Percentiles rank a stretch among this genome's conserved stretches.
Evolutionary conservation across 2,113 vertebrate species (phyloP).

Genomic region (Ammodramus savannarum): DNA sequence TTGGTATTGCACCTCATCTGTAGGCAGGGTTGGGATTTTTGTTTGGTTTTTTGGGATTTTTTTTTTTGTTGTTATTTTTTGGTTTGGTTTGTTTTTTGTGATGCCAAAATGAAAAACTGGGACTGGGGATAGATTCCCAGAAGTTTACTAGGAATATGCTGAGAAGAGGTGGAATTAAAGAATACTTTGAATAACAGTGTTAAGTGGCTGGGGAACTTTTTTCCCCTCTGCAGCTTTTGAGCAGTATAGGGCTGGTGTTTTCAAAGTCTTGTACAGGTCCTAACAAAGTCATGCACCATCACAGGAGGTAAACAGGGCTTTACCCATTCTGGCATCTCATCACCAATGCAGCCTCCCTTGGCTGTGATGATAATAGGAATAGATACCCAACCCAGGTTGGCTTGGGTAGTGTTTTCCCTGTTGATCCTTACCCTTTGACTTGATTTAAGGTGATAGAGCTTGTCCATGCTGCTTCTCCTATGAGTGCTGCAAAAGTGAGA

Average conservation of each 20-base stretch:
- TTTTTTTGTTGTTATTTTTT: not conserved
- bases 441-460: not conserved
- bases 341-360: not conserved
- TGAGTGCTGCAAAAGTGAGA: not conserved
- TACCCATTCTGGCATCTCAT: not conserved
- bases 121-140: not conserved
- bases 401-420: not conserved
- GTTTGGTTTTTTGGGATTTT: not conserved
- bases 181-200: not conserved
- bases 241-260: not conserved
- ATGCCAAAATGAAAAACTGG: not conserved
- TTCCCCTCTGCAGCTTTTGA: not conserved
- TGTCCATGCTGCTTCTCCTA: not conserved
- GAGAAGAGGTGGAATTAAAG: not conserved
- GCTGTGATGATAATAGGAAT: not conserved
- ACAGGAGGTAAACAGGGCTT: not conserved
- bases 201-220: not conserved
- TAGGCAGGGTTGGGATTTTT: not conserved
- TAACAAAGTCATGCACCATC: rapidly evolving
- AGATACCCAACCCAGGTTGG: not conserved
- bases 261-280: not conserved
- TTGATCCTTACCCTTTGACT: not conserved
- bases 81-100: not conserved
- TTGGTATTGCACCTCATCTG: not conserved
- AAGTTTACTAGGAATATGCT: not conserved